These are phyloP conservation scores for Dioctria linearis DNA, from an alignment of 2,888 invertebrate genomes.

Conservation along the genomic window DNA sequence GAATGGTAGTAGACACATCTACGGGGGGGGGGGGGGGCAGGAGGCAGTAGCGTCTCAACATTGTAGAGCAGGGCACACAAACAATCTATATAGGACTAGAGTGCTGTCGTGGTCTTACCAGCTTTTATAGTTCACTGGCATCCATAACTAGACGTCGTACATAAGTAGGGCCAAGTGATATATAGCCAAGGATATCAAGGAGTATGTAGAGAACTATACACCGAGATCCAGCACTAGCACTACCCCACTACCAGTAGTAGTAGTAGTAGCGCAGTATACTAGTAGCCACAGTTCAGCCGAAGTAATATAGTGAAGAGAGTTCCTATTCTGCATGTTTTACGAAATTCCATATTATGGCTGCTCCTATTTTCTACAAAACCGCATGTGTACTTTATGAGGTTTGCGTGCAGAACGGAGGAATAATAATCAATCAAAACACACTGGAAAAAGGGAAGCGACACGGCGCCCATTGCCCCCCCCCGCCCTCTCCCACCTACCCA, in stretches of 20 bases:
- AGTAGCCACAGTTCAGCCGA: neutral
- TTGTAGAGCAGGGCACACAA: neutral
- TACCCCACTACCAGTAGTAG: neutral
- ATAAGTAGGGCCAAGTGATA: conserved; percentile 17
- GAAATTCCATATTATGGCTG: conserved; percentile 52
- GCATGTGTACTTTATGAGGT: conserved; percentile 55
- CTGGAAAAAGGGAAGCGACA: conserved; percentile 41
- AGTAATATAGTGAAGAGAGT: conserved; percentile 29
- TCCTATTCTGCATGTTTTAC: conserved; percentile 48
- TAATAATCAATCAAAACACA: conserved; percentile 56
- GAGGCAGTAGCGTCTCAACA: neutral
- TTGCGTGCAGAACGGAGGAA: conserved; percentile 55
- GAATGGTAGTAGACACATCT: conserved; percentile 33
- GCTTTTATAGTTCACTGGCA: neutral
- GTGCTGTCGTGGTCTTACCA: neutral
- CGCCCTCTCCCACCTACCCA: too few relatives aligned
- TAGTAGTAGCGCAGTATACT: neutral
- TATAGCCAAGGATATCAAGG: conserved; percentile 11
- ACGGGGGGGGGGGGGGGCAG: neutral
- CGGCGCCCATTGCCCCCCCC: conserved; percentile 3
- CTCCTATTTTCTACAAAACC: conserved; percentile 52
- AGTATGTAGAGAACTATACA: neutral
- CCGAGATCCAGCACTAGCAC: neutral
- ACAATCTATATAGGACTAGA: neutral
- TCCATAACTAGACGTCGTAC: conserved; percentile 27